A percentile compares a stretch with the other conserved stretches of the same genome.
Evolutionary conservation across 2,888 invertebrate genomes (phyloP).

Genomic region (Dorcus parallelipipedus): DNA sequence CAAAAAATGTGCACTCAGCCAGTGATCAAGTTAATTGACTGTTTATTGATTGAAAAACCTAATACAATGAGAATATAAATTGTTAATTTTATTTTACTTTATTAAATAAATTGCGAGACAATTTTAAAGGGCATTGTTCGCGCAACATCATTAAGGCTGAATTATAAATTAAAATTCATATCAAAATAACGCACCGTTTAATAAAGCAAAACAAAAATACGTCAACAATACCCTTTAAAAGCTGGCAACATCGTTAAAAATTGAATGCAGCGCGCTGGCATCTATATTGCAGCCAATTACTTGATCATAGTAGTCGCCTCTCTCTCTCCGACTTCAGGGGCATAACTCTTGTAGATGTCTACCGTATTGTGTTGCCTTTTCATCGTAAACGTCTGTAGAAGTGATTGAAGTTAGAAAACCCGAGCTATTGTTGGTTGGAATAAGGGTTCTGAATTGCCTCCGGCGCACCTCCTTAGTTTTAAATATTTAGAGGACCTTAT

Average conservation of each 20-base stretch:
- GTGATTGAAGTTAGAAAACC: conserved; percentile 22
- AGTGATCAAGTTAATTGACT: not conserved
- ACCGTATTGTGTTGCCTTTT: conserved; percentile 16
- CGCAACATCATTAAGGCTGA: conserved; percentile 1
- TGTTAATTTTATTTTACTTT: conserved; percentile 3
- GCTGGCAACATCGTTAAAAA: conserved; percentile 23
- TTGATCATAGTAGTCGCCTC: conserved; percentile 13
- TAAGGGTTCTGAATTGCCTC: conserved; percentile 7
- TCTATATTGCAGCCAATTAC: conserved; percentile 27
- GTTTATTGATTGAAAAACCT: conserved; percentile 1
- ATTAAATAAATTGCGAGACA: conserved; percentile 3
- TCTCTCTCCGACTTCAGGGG: conserved; percentile 2
- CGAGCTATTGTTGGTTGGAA: conserved; percentile 4
- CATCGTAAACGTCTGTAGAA: conserved; percentile 18
- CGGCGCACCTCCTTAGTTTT: conserved; percentile 2
- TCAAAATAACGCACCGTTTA: conserved; percentile 19
- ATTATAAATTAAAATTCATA: conserved; percentile 22
- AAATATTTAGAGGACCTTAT: conserved; percentile 7
- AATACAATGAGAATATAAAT: conserved; percentile 1
- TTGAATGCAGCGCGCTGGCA: conserved; percentile 25
- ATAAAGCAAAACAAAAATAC: conserved; percentile 14
- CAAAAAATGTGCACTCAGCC: not conserved
- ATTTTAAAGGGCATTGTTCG: conserved; percentile 2
- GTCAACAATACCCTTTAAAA: conserved; percentile 15
- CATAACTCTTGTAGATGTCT: conserved; percentile 3